These are phyloP conservation scores for Thysanoteuthis rhombus DNA, from an alignment of 2,888 invertebrate genomes.

Conservation along the genomic window DNA sequence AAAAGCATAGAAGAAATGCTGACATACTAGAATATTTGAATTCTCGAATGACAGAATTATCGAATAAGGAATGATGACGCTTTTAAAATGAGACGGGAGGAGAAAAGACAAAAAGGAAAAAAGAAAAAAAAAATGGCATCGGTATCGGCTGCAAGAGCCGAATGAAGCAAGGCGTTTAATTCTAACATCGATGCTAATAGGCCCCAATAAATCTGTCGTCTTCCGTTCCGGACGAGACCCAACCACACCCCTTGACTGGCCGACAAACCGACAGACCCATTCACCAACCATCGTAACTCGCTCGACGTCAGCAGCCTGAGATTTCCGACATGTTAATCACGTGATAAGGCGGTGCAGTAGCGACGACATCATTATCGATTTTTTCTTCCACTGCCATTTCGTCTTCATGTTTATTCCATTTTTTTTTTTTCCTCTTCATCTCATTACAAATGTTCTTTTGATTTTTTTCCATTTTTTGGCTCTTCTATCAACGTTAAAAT, in stretches of 20 bases:
- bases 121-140: neutral
- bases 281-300: neutral
- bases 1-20: too few relatives aligned
- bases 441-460: neutral
- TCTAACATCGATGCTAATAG: neutral
- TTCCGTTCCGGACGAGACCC: neutral
- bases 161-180: neutral
- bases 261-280: constrained; percentile 12
- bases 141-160: neutral
- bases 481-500: neutral
- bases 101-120: neutral
- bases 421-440: neutral
- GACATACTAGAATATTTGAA: neutral
- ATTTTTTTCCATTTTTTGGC: neutral
- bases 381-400: neutral
- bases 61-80: neutral
- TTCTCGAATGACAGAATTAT: neutral
- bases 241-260: constrained; percentile 12
- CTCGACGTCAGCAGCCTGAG: constrained; percentile 12
- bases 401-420: neutral
- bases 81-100: neutral
- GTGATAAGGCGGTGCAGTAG: neutral
- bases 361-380: neutral
- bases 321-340: neutral
- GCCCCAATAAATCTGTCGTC: neutral